phyloP scores from a whole-genome alignment of 2,888 invertebrate genomes.

The Ernsta delagoae region DNA sequence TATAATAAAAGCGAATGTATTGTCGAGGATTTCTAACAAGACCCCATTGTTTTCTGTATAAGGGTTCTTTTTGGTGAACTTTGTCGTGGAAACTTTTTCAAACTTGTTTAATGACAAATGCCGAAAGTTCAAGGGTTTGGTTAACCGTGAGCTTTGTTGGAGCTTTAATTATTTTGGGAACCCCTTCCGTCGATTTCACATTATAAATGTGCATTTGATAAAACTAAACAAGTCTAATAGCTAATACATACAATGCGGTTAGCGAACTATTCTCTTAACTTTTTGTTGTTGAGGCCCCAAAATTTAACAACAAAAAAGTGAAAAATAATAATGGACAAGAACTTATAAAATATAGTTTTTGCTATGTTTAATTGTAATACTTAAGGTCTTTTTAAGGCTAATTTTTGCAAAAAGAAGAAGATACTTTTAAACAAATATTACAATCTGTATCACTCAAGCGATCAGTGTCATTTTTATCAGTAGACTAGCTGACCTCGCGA shows the following conservation, averaged over 20 bases:
- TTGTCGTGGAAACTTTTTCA: constrained; percentile 33
- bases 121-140: constrained; percentile 36
- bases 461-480: too few relatives aligned
- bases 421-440: too few relatives aligned
- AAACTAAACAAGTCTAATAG: constrained; percentile 4
- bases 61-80: constrained; percentile 34
- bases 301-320: too few relatives aligned
- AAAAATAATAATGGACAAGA: too few relatives aligned
- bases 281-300: too few relatives aligned
- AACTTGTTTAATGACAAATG: constrained; percentile 37
- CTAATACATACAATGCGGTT: too few relatives aligned
- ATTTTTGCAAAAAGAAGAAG: too few relatives aligned
- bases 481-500: too few relatives aligned
- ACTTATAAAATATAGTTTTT: too few relatives aligned
- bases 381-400: too few relatives aligned
- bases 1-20: constrained; percentile 34
- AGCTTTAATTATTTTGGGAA: constrained; percentile 30
- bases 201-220: constrained; percentile 17
- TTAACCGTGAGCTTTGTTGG: constrained; percentile 36
- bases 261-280: background rate
- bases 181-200: constrained; percentile 16
- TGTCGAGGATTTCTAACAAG: constrained; percentile 37
- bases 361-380: too few relatives aligned
- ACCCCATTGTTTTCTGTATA: constrained; percentile 34
- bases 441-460: too few relatives aligned